These are phyloP conservation scores for Heliconius ismenius DNA, from an alignment of 2,888 invertebrate species.

Conservation along the genomic window DNA sequence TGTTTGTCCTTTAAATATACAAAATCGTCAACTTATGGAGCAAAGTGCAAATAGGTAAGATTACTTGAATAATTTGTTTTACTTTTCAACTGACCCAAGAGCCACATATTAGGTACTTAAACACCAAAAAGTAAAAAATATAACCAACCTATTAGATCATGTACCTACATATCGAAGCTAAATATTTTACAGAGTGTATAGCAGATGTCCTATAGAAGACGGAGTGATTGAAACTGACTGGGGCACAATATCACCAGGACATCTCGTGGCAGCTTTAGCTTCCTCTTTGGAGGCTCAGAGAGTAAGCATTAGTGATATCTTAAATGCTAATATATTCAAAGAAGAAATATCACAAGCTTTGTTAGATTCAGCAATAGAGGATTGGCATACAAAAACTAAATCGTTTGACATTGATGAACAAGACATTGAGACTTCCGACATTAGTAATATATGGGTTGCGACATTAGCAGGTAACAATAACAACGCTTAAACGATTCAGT, in stretches of 20 bases:
- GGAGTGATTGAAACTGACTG: slow-evolving; percentile 85
- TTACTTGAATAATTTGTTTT: not conserved
- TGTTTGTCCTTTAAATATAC: slow-evolving; percentile 73
- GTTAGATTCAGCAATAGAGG: slow-evolving; percentile 63
- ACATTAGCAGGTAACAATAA: slow-evolving; percentile 78
- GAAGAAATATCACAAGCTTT: slow-evolving; percentile 68
- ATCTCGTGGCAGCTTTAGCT: slow-evolving; percentile 82
- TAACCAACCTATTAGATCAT: not conserved
- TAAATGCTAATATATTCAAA: slow-evolving; percentile 67
- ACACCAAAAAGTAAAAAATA: too few relatives aligned
- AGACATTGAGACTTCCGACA: slow-evolving; percentile 49
- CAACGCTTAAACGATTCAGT: not conserved
- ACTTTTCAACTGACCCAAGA: not conserved
- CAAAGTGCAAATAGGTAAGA: slow-evolving; percentile 47
- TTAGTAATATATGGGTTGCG: slow-evolving; percentile 84
- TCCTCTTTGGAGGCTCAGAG: slow-evolving; percentile 83
- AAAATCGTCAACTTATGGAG: slow-evolving; percentile 59
- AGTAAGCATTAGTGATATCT: slow-evolving; percentile 76
- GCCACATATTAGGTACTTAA: not conserved
- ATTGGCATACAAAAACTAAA: slow-evolving; percentile 68
- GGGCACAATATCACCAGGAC: slow-evolving; percentile 83
- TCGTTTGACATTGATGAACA: slow-evolving; percentile 52
- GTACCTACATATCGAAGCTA: not conserved
- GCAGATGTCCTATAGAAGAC: slow-evolving; percentile 84
- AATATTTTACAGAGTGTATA: slow-evolving; percentile 57